phyloP scores from a whole-genome alignment of 35 echinoderm and acorn worm species.

The Stichopus chloronotus region DNA sequence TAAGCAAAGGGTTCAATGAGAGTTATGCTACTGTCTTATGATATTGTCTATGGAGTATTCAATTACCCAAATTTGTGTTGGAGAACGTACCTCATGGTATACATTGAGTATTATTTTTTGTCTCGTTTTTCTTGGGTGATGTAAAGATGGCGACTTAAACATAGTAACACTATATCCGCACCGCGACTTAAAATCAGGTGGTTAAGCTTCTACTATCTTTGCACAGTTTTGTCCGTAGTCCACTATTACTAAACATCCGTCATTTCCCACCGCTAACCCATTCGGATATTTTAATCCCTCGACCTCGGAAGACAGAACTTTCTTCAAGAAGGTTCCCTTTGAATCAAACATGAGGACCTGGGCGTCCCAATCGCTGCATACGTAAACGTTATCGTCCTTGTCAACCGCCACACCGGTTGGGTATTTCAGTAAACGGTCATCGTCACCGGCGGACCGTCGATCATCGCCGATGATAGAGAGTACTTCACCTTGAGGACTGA shows the following conservation, averaged over 20 bases:
- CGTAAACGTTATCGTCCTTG: slow-evolving; percentile 84
- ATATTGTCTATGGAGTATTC: too few species aligned
- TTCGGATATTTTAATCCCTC: slow-evolving; percentile 92
- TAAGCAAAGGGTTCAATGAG: too few species aligned
- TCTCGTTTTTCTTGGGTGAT: too few species aligned
- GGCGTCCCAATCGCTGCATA: slow-evolving; percentile 97
- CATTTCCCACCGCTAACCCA: slow-evolving; percentile 76
- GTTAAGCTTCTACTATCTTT: slow-evolving; percentile 75
- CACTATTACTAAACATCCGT: slow-evolving; percentile 77
- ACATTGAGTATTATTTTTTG: too few species aligned
- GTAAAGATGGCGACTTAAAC: too few species aligned
- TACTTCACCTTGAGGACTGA: slow-evolving; percentile 29
- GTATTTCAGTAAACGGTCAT: slow-evolving; percentile 83
- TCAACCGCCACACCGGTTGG: slow-evolving; percentile 88
- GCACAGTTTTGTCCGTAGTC: slow-evolving; percentile 94
- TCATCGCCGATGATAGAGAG: slow-evolving; percentile 46
- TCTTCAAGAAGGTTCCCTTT: slow-evolving; percentile 81
- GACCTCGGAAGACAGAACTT: slow-evolving; percentile 76
- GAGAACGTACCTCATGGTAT: too few species aligned
- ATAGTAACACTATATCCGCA: too few species aligned
- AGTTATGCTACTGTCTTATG: too few species aligned
- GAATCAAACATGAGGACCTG: slow-evolving; percentile 83
- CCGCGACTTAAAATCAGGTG: neutral
- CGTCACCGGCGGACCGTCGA: slow-evolving; percentile 60
- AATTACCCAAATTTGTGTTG: too few species aligned